These are phyloP conservation scores for Dascyllus trimaculatus DNA, from an alignment of 2,113 vertebrate genomes.

Conservation along the genomic window DNA sequence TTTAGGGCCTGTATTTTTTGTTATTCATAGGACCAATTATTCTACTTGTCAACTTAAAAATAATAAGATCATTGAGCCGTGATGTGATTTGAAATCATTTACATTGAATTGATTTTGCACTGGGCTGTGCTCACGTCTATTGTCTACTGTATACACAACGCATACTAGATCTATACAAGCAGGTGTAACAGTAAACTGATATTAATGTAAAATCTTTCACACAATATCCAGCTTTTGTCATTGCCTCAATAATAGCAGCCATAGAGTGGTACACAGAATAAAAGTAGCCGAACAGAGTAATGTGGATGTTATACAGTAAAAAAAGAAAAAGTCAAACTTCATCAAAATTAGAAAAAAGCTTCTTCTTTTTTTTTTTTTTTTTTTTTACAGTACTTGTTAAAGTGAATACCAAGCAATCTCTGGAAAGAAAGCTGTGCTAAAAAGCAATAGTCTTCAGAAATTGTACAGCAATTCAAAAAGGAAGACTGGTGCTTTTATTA, in stretches of 20 bases:
- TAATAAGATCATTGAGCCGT: too few relatives aligned
- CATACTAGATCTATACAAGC: too few relatives aligned
- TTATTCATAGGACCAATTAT: too few relatives aligned
- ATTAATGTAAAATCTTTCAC: too few relatives aligned
- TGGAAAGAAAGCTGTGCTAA: neutral
- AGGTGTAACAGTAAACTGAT: too few relatives aligned
- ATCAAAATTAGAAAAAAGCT: neutral
- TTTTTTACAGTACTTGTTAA: neutral
- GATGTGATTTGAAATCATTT: too few relatives aligned
- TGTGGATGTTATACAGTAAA: neutral
- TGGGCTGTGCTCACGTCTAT: neutral
- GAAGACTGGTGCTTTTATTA: neutral
- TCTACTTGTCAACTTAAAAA: too few relatives aligned
- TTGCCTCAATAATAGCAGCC: neutral
- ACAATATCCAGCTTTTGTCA: too few relatives aligned
- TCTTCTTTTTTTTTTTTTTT: too few relatives aligned
- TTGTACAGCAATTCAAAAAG: neutral
- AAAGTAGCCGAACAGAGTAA: neutral
- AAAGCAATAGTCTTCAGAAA: neutral
- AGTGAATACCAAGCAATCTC: slow-evolving; percentile 1
- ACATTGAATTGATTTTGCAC: too few relatives aligned
- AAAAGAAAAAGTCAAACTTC: neutral
- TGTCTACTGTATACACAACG: too few relatives aligned
- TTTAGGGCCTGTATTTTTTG: too few relatives aligned
- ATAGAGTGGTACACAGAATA: neutral